Evolutionary conservation across 2,797 vertebrate genomes (phyloP).

Genomic region (Molossus alvarezi): DNA sequence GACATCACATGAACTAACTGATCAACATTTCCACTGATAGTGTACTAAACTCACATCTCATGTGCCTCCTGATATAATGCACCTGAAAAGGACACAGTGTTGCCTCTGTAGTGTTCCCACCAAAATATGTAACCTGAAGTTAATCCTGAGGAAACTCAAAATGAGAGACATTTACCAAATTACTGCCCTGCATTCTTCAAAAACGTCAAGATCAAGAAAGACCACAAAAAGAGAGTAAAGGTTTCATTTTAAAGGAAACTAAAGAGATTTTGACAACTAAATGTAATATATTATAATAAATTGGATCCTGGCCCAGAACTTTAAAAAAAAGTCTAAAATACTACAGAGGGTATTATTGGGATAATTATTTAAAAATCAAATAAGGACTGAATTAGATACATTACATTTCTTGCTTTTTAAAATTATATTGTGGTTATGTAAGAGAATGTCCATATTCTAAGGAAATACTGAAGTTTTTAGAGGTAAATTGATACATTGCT

Average conservation of each 20-base stretch:
- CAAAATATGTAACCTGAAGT: neutral
- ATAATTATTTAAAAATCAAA: neutral
- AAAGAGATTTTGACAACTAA: neutral
- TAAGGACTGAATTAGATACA: neutral
- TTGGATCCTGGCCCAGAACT: neutral
- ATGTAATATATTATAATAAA: neutral
- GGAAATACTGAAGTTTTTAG: neutral
- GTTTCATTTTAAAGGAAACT: slow-evolving; percentile 54
- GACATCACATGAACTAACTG: slow-evolving; percentile 6
- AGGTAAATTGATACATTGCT: neutral
- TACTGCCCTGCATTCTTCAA: slow-evolving; percentile 55
- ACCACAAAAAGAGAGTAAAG: neutral
- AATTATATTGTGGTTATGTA: neutral
- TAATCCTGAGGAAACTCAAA: slow-evolving; percentile 13
- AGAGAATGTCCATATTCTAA: neutral
- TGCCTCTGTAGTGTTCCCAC: neutral
- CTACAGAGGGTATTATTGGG: neutral
- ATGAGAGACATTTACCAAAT: slow-evolving; percentile 11
- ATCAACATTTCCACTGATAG: neutral
- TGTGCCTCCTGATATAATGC: neutral
- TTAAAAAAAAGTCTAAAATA: neutral
- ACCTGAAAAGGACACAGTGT: neutral
- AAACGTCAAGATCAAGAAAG: slow-evolving; percentile 50
- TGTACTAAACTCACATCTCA: slow-evolving; percentile 4
- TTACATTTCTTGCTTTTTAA: slow-evolving; percentile 31